Base-by-base conservation (phyloP, 2,797 vertebrate species). In the Denticeps clupeoides region DNA sequence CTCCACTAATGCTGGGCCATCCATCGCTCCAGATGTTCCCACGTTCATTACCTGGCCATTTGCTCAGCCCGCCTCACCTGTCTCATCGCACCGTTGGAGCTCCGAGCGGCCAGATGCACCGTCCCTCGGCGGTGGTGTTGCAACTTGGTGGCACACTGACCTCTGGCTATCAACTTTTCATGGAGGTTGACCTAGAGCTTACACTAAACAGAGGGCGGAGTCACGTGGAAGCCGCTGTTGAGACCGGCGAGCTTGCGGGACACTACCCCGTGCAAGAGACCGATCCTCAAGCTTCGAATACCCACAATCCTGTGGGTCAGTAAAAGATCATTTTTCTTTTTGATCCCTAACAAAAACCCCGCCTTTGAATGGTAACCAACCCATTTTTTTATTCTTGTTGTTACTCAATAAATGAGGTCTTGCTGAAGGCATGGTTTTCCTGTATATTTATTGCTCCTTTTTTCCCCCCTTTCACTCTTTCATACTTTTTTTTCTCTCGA, bases 401-500 rank as follows among this genome's bases (percentile, higher is more conserved):
- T 58, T 64, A 38, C 56, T 58, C 51, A 54, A 35, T 60, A 62
- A 59, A 56, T 31, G n/a, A 47, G 54, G 24, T 56, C 57, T 60
- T 19, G 48, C 57, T 43, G 19, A 51, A 43, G 41, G 63, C 49
- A 49, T 48, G 15, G 16, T 35, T 33, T 61, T 49, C 23, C 47
- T 31, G 49, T 46, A 52, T 57, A 41, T 59, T 58, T 66, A 56
- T 55, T 66, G 53, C 45, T 12, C 16, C 31, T 27, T 40, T 47
- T 44, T 45, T 37, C 22, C 28, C 35, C 35, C 44, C 25, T 2
- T 13, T 31, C 41, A 25, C 40, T 31, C 4, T 18, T 41, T 38
- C 37, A n/a, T n/a, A 21, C 27, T 37, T 37, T 28, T 51, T 62
- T 41, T 12, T 37, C 43, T 58, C 59, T 41, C 29, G n/a, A 45